A percentile compares a stretch with the other conserved stretches of the same genome.
phyloP scores from a whole-genome alignment of 2,888 invertebrate species.

The Agrypnus murinus region DNA sequence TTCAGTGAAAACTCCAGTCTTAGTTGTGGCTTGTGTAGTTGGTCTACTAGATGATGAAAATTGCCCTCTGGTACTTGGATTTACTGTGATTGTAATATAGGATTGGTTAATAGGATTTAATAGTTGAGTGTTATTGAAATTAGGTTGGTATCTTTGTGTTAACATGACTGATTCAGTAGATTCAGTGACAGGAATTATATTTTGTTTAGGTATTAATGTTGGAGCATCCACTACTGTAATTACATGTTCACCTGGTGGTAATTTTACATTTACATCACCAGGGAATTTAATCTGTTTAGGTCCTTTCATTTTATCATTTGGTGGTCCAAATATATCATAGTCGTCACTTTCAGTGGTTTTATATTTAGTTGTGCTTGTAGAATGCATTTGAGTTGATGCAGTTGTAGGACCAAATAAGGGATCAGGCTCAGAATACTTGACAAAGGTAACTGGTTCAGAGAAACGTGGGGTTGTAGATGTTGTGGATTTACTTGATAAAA shows the following conservation, averaged over 20 bases:
- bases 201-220: neutral
- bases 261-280: neutral
- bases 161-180: neutral
- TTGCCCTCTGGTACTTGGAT: constrained; percentile 32
- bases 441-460: constrained; percentile 55
- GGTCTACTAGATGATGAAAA: constrained; percentile 1
- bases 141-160: neutral
- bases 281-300: neutral
- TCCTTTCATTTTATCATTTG: neutral
- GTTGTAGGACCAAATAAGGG: constrained; percentile 67
- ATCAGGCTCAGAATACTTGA: constrained; percentile 73
- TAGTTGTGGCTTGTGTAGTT: neutral
- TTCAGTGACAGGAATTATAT: neutral
- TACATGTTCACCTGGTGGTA: constrained; percentile 35
- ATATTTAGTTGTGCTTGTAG: constrained; percentile 6
- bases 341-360: neutral
- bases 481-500: constrained; percentile 50
- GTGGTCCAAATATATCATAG: constrained; percentile 21
- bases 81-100: neutral
- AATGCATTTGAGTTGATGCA: constrained; percentile 33
- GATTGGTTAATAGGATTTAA: neutral
- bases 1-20: neutral
- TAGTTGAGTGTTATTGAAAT: neutral
- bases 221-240: constrained; percentile 30
- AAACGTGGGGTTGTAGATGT: constrained; percentile 63